Percentiles rank a stretch among this genome's conserved stretches.
phyloP scores from a whole-genome alignment of 2,113 vertebrate genomes.

The Solea solea region DNA sequence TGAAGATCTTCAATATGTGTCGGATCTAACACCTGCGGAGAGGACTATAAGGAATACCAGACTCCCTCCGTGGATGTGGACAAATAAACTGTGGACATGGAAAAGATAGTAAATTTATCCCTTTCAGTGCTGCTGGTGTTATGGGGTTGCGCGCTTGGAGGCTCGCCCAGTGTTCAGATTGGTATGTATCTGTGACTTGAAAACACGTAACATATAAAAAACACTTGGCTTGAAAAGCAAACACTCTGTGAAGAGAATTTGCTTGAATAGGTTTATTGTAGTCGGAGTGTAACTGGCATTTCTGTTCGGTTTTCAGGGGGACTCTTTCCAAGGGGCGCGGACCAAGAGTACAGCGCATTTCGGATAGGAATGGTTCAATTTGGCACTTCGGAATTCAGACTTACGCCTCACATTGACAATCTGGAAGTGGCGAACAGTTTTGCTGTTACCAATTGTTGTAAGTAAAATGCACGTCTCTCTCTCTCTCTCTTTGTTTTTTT shows the following conservation, averaged over 20 bases:
- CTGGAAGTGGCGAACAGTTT: slow-evolving; percentile 99
- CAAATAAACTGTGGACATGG: slow-evolving; percentile 90
- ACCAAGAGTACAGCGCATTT: slow-evolving; percentile 99
- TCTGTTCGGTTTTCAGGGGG: slow-evolving; percentile 85
- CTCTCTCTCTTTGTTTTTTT: background rate
- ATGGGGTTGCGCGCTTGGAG: slow-evolving; percentile 91
- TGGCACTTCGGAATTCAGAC: slow-evolving; percentile 93
- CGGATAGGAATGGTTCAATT: slow-evolving; percentile 98
- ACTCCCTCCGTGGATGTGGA: slow-evolving; percentile 83
- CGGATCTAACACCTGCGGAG: slow-evolving; percentile 84
- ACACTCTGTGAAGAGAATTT: background rate
- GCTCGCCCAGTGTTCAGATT: slow-evolving; percentile 94
- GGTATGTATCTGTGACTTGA: slow-evolving; percentile 82
- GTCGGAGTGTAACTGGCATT: background rate
- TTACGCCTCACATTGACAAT: slow-evolving; percentile 98
- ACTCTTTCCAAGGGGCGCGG: slow-evolving; percentile 95
- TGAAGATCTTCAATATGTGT: slow-evolving; percentile 76
- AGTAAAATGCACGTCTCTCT: slow-evolving; percentile 78
- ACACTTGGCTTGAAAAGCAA: background rate
- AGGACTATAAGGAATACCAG: slow-evolving; percentile 66
- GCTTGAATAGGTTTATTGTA: background rate
- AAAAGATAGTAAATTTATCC: slow-evolving; percentile 92
- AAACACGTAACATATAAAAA: background rate
- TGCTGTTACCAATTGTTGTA: slow-evolving; percentile 98
- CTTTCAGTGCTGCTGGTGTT: slow-evolving; percentile 88